A percentile compares a stretch with the other conserved stretches of the same genome.
Conservation (phyloP, 2,113 vertebrate genomes). For the Mus pahari region DNA sequence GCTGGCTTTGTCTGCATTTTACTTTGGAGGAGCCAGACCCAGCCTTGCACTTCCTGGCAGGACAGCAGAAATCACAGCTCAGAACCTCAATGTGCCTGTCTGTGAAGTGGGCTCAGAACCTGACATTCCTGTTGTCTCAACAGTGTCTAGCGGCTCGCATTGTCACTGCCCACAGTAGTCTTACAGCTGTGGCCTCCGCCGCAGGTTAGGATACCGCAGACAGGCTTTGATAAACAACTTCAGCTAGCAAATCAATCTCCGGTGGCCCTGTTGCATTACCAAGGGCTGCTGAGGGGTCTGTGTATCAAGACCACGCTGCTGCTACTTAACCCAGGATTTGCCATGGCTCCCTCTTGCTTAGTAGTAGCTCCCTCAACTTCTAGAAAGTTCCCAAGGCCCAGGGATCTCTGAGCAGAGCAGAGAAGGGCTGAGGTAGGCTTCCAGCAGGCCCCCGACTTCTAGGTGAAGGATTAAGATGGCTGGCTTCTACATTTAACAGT, state of each 20-base stretch:
- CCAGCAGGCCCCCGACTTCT: neutral
- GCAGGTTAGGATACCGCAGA: neutral
- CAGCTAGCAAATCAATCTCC: neutral
- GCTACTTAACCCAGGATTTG: neutral
- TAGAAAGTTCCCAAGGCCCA: conserved; percentile 7
- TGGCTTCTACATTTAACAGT: neutral
- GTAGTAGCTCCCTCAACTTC: neutral
- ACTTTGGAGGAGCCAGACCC: neutral
- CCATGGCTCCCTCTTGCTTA: neutral
- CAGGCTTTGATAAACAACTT: conserved; percentile 11
- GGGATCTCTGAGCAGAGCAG: neutral
- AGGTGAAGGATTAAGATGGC: neutral
- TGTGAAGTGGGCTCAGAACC: neutral
- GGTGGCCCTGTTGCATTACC: neutral
- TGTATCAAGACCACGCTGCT: no score
- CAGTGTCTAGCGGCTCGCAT: neutral
- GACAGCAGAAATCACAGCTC: neutral
- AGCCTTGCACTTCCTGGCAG: neutral
- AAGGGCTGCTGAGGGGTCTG: neutral
- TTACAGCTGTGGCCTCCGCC: rapidly evolving
- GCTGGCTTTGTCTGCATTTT: neutral
- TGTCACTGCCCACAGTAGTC: neutral
- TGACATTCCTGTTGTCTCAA: neutral
- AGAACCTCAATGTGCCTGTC: neutral
- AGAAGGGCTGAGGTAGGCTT: neutral